Conservation (phyloP, 1,140 invertebrate genomes). For the Polypedilum vanderplanki region DNA sequence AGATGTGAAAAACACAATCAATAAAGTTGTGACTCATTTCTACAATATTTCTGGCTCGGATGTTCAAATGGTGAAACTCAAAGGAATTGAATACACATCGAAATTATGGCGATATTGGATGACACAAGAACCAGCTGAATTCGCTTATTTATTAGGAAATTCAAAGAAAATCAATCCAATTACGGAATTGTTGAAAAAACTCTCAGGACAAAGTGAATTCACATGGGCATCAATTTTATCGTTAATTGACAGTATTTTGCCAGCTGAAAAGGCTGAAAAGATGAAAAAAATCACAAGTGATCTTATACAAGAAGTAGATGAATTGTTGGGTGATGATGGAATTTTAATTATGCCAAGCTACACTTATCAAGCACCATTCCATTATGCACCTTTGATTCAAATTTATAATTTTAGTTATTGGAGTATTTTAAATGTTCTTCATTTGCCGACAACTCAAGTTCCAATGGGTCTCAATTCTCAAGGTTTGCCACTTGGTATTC, state of each 20-base stretch:
- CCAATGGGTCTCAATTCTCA: constrained; percentile 64
- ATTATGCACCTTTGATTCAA: constrained; percentile 69
- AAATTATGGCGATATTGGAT: constrained; percentile 69
- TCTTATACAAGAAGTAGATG: constrained; percentile 56
- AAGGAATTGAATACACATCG: constrained; percentile 55
- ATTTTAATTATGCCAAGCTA: constrained; percentile 80
- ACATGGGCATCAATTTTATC: constrained; percentile 61
- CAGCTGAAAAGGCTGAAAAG: constrained; percentile 54
- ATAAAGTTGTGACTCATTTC: constrained; percentile 30
- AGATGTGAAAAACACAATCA: constrained; percentile 16
- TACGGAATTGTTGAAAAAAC: constrained; percentile 53
- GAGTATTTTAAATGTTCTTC: constrained; percentile 79
- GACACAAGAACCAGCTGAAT: constrained; percentile 58
- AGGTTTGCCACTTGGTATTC: constrained; percentile 73
- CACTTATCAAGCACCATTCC: constrained; percentile 75
- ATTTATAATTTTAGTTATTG: constrained; percentile 86
- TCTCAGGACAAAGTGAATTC: constrained; percentile 51
- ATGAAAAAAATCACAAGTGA: constrained; percentile 52
- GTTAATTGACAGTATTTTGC: constrained; percentile 56
- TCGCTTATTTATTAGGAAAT: constrained; percentile 56
- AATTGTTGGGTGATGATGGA: constrained; percentile 66
- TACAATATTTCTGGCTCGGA: constrained; percentile 33
- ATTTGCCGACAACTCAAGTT: constrained; percentile 76
- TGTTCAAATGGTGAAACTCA: constrained; percentile 45
- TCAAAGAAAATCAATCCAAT: constrained; percentile 49